A percentile compares a stretch with the other conserved stretches of the same genome.
Evolutionary conservation across 2,113 vertebrate species (phyloP).

Genomic region (Tylochromis polylepis): DNA sequence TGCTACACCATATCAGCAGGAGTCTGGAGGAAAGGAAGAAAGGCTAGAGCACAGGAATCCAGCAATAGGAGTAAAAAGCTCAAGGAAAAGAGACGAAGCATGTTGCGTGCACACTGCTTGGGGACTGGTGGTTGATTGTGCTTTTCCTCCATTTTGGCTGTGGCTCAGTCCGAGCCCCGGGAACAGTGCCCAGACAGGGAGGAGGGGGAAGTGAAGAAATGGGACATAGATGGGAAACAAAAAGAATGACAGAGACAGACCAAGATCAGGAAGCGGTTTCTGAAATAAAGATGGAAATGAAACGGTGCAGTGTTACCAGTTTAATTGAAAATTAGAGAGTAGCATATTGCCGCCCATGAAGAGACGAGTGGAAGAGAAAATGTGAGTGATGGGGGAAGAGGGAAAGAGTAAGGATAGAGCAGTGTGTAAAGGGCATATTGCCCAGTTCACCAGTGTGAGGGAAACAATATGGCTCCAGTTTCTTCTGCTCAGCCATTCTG

Average conservation of each 20-base stretch:
- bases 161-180: constrained; percentile 56
- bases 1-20: constrained; percentile 4
- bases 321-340: constrained; percentile 56
- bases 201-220: constrained; percentile 14
- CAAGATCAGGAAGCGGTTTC: constrained; percentile 57
- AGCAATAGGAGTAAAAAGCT: constrained; percentile 28
- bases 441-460: constrained; percentile 60
- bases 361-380: constrained; percentile 31
- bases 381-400: constrained; percentile 32
- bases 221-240: constrained; percentile 59
- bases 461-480: constrained; percentile 65
- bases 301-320: constrained; percentile 45
- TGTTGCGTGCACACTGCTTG: constrained; percentile 47
- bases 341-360: constrained; percentile 25
- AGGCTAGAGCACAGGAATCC: background rate
- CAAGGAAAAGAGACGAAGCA: constrained; percentile 28
- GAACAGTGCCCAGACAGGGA: constrained; percentile 62
- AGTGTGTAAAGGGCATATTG: constrained; percentile 58
- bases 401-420: constrained; percentile 48
- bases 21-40: background rate
- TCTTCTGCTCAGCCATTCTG: constrained; percentile 53
- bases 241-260: constrained; percentile 51
- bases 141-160: constrained; percentile 72
- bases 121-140: constrained; percentile 66
- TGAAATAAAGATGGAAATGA: constrained; percentile 63